phyloP scores from a whole-genome alignment of 2,888 invertebrate genomes.

The Cephus pulcher region DNA sequence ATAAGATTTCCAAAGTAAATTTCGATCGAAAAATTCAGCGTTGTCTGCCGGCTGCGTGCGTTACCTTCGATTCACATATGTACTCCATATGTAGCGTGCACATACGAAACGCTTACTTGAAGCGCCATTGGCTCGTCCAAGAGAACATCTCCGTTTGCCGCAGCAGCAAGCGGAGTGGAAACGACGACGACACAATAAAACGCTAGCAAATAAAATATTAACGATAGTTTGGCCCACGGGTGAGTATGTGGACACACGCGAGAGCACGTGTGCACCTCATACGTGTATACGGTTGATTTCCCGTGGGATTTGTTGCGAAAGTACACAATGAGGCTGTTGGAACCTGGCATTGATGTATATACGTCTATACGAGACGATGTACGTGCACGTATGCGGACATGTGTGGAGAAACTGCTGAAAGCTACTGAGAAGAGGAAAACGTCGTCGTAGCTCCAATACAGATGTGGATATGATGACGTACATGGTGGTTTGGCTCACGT shows the following conservation, averaged over 20 bases:
- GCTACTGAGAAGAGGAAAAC: background rate
- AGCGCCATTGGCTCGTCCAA: background rate
- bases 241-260: background rate
- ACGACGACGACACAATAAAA: slow-evolving; percentile 35
- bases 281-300: slow-evolving; percentile 53
- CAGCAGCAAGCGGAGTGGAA: slow-evolving; percentile 24
- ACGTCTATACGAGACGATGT: background rate
- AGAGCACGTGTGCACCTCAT: slow-evolving; percentile 23
- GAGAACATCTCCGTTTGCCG: background rate
- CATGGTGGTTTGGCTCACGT: background rate
- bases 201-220: slow-evolving; percentile 51
- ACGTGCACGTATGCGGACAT: background rate
- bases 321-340: slow-evolving; percentile 23
- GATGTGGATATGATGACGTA: background rate
- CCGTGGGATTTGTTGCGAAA: slow-evolving; percentile 51
- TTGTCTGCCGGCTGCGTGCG: background rate
- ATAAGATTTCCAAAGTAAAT: background rate
- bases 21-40: background rate
- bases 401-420: background rate
- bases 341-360: slow-evolving; percentile 5
- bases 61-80: background rate
- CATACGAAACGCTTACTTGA: background rate
- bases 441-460: background rate
- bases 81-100: background rate
- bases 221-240: slow-evolving; percentile 30